Conservation (phyloP, 2,113 vertebrate species). For the Morone chrysops region DNA sequence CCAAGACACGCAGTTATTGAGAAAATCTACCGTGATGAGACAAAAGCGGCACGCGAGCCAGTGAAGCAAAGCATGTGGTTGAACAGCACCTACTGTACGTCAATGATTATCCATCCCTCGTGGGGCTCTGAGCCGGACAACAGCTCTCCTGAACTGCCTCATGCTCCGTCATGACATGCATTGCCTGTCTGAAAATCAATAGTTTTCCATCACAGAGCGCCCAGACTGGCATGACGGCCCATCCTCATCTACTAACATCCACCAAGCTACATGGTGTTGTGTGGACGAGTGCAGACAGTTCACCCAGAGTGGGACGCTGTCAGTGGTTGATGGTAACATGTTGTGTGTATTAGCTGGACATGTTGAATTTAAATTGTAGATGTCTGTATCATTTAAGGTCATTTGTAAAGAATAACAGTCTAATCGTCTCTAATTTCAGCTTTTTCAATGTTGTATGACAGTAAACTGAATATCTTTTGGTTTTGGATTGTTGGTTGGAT, state of each 20-base stretch:
- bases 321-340: neutral
- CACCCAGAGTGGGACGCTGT: neutral
- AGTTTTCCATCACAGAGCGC: conserved; percentile 58
- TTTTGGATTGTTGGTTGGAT: neutral
- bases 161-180: conserved; percentile 34
- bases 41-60: neutral
- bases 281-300: neutral
- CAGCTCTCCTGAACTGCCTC: conserved; percentile 40
- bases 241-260: conserved; percentile 17
- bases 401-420: neutral
- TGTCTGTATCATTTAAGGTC: neutral
- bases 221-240: conserved; percentile 35
- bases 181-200: conserved; percentile 70
- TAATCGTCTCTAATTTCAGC: neutral
- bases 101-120: conserved; percentile 16
- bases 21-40: neutral
- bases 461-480: neutral
- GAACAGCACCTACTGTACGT: conserved; percentile 1
- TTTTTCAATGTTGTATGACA: neutral
- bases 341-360: neutral
- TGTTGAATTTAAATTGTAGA: neutral
- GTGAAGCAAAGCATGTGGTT: conserved; percentile 15
- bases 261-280: conserved; percentile 13
- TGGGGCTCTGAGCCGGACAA: conserved; percentile 23
- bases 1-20: neutral